These are phyloP conservation scores for Nasonia vitripennis DNA, from an alignment of 1,140 invertebrate genomes.

Conservation along the genomic window DNA sequence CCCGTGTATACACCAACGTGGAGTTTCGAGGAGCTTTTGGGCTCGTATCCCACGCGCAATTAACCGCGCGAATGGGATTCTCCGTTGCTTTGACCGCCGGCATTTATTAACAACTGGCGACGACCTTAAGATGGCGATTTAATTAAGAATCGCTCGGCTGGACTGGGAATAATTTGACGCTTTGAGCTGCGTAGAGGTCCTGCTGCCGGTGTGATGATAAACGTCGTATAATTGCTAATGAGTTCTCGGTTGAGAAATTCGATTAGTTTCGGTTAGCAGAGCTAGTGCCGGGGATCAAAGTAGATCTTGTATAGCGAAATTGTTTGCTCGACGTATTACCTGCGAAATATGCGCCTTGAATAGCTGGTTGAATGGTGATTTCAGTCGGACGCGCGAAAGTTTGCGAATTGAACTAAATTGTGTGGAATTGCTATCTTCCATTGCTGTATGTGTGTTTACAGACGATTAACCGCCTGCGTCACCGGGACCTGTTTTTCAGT, in stretches of 20 bases:
- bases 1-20: neutral
- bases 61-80: neutral
- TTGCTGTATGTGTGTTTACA: too few relatives aligned
- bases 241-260: neutral
- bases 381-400: too few relatives aligned
- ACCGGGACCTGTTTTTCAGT: neutral
- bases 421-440: too few relatives aligned
- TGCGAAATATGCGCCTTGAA: neutral
- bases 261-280: neutral
- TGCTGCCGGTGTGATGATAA: neutral
- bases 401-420: too few relatives aligned
- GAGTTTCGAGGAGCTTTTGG: neutral
- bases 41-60: neutral
- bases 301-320: too few relatives aligned
- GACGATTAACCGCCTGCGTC: too few relatives aligned
- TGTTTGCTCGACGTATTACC: too few relatives aligned
- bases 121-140: neutral
- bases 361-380: too few relatives aligned
- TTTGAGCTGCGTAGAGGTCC: neutral
- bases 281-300: too few relatives aligned
- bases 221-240: neutral
- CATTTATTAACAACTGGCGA: slow-evolving; percentile 4
- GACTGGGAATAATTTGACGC: slow-evolving; percentile 1
- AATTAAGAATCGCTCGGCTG: neutral
- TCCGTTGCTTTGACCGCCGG: neutral